Conservation (phyloP, 2,113 vertebrate species). For the Vidua chalybeata region DNA sequence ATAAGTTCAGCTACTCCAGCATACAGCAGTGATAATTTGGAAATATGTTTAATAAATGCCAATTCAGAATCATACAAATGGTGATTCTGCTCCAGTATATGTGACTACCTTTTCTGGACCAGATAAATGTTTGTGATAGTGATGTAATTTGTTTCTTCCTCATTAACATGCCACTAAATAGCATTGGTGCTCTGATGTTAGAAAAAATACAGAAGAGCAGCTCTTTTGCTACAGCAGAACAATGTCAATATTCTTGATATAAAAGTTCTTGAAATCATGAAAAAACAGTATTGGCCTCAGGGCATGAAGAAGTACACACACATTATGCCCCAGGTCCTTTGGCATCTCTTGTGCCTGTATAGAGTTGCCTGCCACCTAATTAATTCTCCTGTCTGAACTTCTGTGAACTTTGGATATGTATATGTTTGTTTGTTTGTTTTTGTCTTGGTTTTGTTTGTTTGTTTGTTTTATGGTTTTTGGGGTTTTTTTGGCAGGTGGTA, state of each 20-base stretch:
- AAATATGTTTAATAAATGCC: neutral
- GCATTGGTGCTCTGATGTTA: accelerated
- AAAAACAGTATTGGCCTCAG: neutral
- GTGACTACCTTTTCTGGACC: neutral
- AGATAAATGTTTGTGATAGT: neutral
- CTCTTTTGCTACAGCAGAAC: neutral
- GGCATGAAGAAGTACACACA: neutral
- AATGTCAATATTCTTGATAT: neutral
- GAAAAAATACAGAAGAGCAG: neutral
- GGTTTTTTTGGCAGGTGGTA: neutral
- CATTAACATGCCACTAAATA: neutral
- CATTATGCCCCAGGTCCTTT: neutral
- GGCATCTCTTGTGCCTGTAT: neutral
- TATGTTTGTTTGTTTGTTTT: neutral
- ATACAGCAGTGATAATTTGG: neutral
- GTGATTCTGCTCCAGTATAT: neutral
- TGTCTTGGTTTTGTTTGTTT: neutral
- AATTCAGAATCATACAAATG: neutral
- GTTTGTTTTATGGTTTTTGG: neutral
- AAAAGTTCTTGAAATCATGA: neutral
- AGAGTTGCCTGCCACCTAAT: neutral
- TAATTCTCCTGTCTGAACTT: neutral
- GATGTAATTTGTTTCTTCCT: neutral
- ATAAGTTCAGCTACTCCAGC: neutral
- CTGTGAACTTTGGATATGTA: neutral